Evolutionary conservation across 2,888 invertebrate species (phyloP).

Genomic region (Drosophila pegasa): DNA sequence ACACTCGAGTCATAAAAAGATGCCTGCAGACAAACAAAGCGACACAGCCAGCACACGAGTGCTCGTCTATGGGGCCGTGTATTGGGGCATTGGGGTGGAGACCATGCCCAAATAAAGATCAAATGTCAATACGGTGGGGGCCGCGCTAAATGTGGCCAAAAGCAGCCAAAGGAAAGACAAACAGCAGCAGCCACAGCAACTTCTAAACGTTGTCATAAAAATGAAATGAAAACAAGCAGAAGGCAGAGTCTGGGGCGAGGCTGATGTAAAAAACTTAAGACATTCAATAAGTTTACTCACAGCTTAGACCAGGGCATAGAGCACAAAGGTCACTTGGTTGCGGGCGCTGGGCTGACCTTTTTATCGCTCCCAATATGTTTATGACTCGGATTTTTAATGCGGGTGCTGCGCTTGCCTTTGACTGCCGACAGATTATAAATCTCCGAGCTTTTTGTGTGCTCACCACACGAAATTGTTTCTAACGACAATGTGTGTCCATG

Average conservation of each 20-base stretch:
- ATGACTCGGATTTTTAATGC: constrained; percentile 51
- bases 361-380: constrained; percentile 82
- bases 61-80: not conserved
- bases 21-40: constrained; percentile 83
- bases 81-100: constrained; percentile 22
- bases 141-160: constrained; percentile 68
- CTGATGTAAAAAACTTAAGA: constrained; percentile 79
- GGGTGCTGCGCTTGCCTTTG: constrained; percentile 16
- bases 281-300: constrained; percentile 82
- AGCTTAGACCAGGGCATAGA: constrained; percentile 21
- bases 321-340: constrained; percentile 15
- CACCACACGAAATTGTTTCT: constrained; percentile 77
- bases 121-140: constrained; percentile 81
- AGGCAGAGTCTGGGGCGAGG: constrained; percentile 34
- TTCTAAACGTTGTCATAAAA: constrained; percentile 84
- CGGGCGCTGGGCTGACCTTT: constrained; percentile 62
- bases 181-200: constrained; percentile 64
- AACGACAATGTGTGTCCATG: constrained; percentile 74
- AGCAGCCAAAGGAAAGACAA: constrained; percentile 62
- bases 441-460: constrained; percentile 53
- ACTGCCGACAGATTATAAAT: constrained; percentile 56
- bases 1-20: constrained; percentile 85
- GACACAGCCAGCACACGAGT: constrained; percentile 61
- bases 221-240: constrained; percentile 78
- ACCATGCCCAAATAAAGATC: constrained; percentile 81